A percentile compares a stretch with the other conserved stretches of the same genome.
Evolutionary conservation across 2,888 invertebrate genomes (phyloP).

Genomic region (Lacanobia wlatinum): DNA sequence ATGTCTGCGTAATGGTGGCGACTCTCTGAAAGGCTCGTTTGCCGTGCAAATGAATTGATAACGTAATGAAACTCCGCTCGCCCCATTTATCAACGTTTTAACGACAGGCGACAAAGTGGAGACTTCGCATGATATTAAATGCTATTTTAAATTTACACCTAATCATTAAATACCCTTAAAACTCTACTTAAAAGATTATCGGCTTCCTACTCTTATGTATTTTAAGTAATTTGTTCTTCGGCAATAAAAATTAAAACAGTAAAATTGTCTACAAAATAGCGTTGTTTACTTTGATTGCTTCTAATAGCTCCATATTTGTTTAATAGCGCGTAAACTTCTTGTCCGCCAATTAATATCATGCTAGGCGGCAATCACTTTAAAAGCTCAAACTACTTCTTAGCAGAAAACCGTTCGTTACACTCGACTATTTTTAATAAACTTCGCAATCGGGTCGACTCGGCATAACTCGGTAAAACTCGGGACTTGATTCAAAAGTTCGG

Average conservation of each 20-base stretch:
- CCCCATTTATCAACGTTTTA: conserved; percentile 70
- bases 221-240: conserved; percentile 17
- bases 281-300: conserved; percentile 37
- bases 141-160: conserved; percentile 40
- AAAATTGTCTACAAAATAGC: conserved; percentile 8
- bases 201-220: conserved; percentile 12
- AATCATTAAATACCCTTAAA: conserved; percentile 13
- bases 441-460: conserved; percentile 38
- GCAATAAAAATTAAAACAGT: conserved; percentile 9
- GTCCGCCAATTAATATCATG: conserved; percentile 41
- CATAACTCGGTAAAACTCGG: conserved; percentile 40
- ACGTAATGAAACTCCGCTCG: conserved; percentile 66
- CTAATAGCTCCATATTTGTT: conserved; percentile 39
- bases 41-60: conserved; percentile 67
- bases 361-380: conserved; percentile 44
- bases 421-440: conserved; percentile 55
- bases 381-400: conserved; percentile 52
- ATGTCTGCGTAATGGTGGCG: conserved; percentile 31
- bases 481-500: conserved; percentile 43
- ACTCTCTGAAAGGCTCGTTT: conserved; percentile 55
- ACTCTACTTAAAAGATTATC: conserved; percentile 6
- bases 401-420: conserved; percentile 34
- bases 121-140: conserved; percentile 47
- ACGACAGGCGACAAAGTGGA: conserved; percentile 64
- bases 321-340: conserved; percentile 42